Conservation (phyloP, 2,888 invertebrate species). For the Mythimna lalbum region DNA sequence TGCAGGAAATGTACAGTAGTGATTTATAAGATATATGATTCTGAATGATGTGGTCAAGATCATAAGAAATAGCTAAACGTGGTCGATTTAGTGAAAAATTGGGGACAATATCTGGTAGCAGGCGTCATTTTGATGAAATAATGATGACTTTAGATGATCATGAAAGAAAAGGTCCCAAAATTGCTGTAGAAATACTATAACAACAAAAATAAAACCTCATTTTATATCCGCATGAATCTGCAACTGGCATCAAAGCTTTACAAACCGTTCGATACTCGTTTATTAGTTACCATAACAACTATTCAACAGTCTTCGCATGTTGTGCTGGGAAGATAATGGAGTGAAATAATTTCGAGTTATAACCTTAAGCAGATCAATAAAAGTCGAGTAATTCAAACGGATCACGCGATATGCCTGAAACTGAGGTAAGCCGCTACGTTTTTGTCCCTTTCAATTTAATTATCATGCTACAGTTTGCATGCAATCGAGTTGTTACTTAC, state of each 20-base stretch:
- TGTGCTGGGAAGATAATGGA: constrained; percentile 80
- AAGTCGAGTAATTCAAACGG: constrained; percentile 80
- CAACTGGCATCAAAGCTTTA: constrained; percentile 44
- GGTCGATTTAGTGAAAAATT: no score
- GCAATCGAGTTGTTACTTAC: constrained; percentile 73
- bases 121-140: neutral
- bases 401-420: constrained; percentile 87
- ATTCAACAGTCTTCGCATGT: constrained; percentile 78
- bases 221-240: constrained; percentile 24
- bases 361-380: constrained; percentile 86
- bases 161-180: no score
- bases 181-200: neutral
- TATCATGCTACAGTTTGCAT: constrained; percentile 82
- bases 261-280: constrained; percentile 75
- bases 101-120: neutral
- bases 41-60: no score
- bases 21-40: no score
- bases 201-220: constrained; percentile 26
- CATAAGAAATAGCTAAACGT: no score
- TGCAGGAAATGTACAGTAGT: no score
- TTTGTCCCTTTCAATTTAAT: constrained; percentile 81
- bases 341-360: constrained; percentile 85
- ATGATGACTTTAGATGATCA: neutral
- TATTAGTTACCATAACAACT: constrained; percentile 77
- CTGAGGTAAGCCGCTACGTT: constrained; percentile 79